These are phyloP conservation scores for Linyphia triangularis DNA, from an alignment of 2,888 invertebrate species.

Conservation along the genomic window DNA sequence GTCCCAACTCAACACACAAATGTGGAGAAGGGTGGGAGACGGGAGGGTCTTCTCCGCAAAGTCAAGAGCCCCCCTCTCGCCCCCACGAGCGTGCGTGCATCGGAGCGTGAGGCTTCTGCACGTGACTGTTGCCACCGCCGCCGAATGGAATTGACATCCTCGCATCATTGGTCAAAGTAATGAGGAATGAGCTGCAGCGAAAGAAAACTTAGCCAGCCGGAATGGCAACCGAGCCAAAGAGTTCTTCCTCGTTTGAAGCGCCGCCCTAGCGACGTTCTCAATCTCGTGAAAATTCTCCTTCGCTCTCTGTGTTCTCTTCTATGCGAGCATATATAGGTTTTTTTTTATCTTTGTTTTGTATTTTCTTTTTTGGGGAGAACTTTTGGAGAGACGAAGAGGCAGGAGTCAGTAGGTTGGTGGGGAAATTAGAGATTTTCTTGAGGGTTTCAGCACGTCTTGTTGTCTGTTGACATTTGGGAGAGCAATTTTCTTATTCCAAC, in stretches of 20 bases:
- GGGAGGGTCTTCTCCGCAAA: background rate
- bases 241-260: slow-evolving; percentile 38
- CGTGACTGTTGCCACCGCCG: slow-evolving; percentile 63
- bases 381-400: no score
- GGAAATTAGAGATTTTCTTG: no score
- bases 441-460: no score
- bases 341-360: no score
- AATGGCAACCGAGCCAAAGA: slow-evolving; percentile 71
- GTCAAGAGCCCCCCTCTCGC: background rate
- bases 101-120: slow-evolving; percentile 53
- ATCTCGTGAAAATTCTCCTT: background rate
- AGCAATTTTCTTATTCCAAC: no score
- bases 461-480: no score
- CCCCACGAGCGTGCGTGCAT: slow-evolving; percentile 48
- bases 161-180: slow-evolving; percentile 75
- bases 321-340: no score
- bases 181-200: slow-evolving; percentile 65
- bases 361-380: no score
- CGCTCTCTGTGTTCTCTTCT: background rate
- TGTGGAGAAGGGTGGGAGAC: slow-evolving; percentile 27
- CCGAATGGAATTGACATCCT: slow-evolving; percentile 73
- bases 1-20: slow-evolving; percentile 13
- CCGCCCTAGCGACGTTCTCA: background rate
- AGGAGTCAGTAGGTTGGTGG: no score
- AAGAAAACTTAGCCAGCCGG: slow-evolving; percentile 74